Evolutionary conservation across 1,140 invertebrate genomes (phyloP), one percentile per base, ranked within the genome.

Genomic region (Drosophila navojoa): DNA sequence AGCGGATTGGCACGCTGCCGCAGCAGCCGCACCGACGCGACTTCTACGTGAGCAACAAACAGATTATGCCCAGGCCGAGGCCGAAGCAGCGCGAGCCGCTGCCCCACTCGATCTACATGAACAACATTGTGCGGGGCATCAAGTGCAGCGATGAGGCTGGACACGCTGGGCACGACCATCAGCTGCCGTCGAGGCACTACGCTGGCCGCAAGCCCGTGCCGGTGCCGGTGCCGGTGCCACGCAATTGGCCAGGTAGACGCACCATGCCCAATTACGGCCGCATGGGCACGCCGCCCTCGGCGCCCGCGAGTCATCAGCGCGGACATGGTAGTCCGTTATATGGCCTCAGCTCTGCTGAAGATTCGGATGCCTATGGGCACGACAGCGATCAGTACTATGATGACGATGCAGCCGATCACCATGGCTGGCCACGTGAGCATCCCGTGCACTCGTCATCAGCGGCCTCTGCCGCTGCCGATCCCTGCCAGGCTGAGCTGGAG

Each of bases 31-130:
- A 38, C 35, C 35, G 35, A 11, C 40, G 73, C 6, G 82, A 87
- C 13, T 87, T 70, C 22, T 89, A 69, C 55, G 58, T 87, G 16
- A 70, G 60, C 77, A 84, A 89, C 42, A 89, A 82, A 4, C 79
- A 87, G 52, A 77, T 87, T 5, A 73, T 87, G 19, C 76, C 84
- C 5, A 59, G 70, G 4, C 82, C 84, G 0, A 69, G 49, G 29
- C 72, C 84, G n/a, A 89, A 71, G 44, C 77, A 70, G 13, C 53
- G 67, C n/a, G 76, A 77, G 47, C 79, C 68, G 1, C 5, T 89
- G 32, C 82, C 82, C 0, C 84, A 60, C 7, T 87, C 82, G 1
- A 77, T 87, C 29, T 89, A 87, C 6, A 73, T 87, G 76, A 87
- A 87, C 27, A 87, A 87, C 47, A 89, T 87, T 27, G 73, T 87